A percentile compares a stretch with the other conserved stretches of the same genome.
Evolutionary conservation across 2,113 vertebrate species (phyloP).

Genomic region (Stictonetta naevosa): DNA sequence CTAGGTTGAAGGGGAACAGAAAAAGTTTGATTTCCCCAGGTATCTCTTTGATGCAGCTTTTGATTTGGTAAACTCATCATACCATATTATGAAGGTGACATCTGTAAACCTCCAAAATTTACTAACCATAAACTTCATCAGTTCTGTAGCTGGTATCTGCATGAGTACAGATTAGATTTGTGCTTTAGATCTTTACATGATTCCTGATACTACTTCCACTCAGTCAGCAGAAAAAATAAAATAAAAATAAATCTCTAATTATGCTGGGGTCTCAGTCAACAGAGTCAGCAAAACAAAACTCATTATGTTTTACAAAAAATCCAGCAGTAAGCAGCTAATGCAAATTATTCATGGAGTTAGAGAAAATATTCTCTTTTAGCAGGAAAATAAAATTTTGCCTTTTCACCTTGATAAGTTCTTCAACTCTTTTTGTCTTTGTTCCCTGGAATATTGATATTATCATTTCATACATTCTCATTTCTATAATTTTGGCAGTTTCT

Average conservation of each 20-base stretch:
- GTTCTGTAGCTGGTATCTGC: neutral
- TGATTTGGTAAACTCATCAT: neutral
- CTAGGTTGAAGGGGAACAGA: neutral
- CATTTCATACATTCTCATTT: neutral
- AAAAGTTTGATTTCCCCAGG: neutral
- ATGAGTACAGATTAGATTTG: neutral
- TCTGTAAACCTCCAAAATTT: neutral
- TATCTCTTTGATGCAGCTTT: neutral
- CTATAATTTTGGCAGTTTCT: neutral
- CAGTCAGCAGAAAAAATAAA: slow-evolving; percentile 19
- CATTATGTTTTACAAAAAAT: slow-evolving; percentile 14
- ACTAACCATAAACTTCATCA: neutral
- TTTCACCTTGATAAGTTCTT: neutral
- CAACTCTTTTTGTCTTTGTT: neutral
- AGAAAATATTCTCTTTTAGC: neutral
- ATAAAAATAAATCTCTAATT: neutral
- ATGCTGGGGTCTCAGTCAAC: slow-evolving; percentile 11
- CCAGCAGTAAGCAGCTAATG: neutral
- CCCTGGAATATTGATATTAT: neutral
- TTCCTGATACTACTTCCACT: neutral
- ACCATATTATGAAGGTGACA: neutral
- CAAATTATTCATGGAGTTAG: neutral
- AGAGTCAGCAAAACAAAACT: slow-evolving; percentile 56
- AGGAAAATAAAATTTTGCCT: neutral
- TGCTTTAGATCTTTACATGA: neutral